A percentile compares a stretch with the other conserved stretches of the same genome.
phyloP scores from a whole-genome alignment of 2,113 vertebrate species.

The Macquaria australasica region DNA sequence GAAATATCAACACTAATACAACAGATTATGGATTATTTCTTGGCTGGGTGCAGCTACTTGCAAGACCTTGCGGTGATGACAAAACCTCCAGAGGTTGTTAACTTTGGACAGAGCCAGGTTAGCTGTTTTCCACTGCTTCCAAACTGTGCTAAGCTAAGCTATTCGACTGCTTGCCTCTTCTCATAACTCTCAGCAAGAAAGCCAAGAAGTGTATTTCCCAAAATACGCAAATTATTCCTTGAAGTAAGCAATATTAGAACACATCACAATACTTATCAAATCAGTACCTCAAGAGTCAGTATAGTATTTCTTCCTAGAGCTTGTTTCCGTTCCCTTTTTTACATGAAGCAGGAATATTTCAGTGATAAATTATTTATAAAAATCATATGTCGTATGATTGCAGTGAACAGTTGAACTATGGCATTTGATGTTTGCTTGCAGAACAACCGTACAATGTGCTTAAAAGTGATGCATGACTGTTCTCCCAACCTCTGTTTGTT shows the following conservation, averaged over 20 bases:
- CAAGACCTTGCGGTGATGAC: too few species aligned
- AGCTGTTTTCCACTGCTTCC: too few species aligned
- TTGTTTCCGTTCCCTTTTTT: neutral
- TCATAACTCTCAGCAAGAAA: too few species aligned
- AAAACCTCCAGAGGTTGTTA: too few species aligned
- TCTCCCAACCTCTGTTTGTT: conserved; percentile 13
- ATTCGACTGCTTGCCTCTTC: too few species aligned
- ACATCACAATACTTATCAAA: neutral
- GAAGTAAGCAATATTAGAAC: neutral
- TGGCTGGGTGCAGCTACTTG: too few species aligned
- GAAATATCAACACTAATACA: too few species aligned
- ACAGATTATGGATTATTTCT: too few species aligned
- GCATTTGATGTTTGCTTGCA: conserved; percentile 4
- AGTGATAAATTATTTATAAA: neutral
- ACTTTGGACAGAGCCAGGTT: too few species aligned
- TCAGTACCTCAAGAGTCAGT: too few species aligned
- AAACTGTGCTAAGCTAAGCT: too few species aligned
- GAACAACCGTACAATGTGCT: conserved; percentile 5
- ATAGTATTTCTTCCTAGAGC: neutral
- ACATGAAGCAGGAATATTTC: neutral
- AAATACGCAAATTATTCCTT: neutral
- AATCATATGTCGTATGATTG: neutral
- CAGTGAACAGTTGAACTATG: neutral
- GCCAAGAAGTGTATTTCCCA: too few species aligned
- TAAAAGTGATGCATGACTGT: conserved; percentile 15